Conservation (phyloP, 1,140 invertebrate species). For the Odontomachus brunneus region DNA sequence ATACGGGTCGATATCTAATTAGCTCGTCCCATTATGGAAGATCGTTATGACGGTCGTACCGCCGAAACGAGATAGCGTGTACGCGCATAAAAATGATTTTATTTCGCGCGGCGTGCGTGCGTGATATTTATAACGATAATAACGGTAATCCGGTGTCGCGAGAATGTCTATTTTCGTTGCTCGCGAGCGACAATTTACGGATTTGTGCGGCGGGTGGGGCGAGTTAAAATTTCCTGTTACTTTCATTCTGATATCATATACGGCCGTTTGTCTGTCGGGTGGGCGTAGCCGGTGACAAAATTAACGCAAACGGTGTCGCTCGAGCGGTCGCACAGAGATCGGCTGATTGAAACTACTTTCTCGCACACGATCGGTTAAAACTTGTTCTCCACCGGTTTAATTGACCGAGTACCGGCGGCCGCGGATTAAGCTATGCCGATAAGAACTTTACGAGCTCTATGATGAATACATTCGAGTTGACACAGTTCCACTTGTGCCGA, state of each 20-base stretch:
- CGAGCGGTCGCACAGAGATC: conserved; percentile 4
- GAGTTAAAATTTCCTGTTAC: background rate
- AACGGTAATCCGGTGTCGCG: background rate
- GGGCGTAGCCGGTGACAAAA: background rate
- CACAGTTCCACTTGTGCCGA: background rate
- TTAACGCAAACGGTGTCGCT: conserved; percentile 3
- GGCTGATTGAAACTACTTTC: conserved; percentile 74
- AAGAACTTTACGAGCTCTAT: conserved; percentile 34
- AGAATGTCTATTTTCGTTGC: background rate
- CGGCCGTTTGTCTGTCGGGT: background rate
- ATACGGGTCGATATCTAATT: background rate
- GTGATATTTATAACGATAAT: conserved; percentile 9
- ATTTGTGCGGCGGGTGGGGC: no score
- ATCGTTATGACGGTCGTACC: background rate
- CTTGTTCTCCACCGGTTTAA: conserved; percentile 71
- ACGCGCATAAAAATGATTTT: background rate
- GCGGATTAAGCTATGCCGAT: conserved; percentile 50
- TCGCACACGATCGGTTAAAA: conserved; percentile 67
- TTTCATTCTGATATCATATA: background rate
- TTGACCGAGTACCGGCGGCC: conserved; percentile 59
- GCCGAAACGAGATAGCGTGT: background rate
- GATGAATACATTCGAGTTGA: conserved; percentile 48
- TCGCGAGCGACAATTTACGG: background rate
- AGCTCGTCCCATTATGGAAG: background rate
- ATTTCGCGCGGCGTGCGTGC: background rate